Conservation (phyloP, 2,797 vertebrate genomes). For the Enteromius anoplus region DNA sequence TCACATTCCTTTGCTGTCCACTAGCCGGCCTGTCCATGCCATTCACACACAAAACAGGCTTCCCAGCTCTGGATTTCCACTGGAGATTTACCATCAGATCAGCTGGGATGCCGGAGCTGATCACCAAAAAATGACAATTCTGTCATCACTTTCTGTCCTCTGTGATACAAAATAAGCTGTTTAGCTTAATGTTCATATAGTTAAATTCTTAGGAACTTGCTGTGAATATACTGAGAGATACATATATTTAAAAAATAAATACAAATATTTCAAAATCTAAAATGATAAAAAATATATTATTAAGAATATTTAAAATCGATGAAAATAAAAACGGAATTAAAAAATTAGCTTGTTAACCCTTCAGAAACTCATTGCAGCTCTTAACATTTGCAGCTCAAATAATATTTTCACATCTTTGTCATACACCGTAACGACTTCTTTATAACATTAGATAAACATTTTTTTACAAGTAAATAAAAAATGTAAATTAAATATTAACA, state of each 20-base stretch:
- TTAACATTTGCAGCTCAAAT: neutral
- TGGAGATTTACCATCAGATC: neutral
- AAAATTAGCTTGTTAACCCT: neutral
- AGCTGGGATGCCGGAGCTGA: neutral
- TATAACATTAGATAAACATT: neutral
- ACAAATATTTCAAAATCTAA: neutral
- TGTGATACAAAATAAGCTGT: neutral
- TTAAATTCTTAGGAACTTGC: neutral
- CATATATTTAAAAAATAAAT: neutral
- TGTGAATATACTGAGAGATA: neutral
- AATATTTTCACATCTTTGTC: neutral
- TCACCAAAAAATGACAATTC: neutral
- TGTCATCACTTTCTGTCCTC: neutral
- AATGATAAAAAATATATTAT: neutral
- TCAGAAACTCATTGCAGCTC: neutral
- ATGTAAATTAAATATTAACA: neutral
- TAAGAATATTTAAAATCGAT: neutral
- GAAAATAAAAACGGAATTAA: neutral
- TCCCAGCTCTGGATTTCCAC: neutral
- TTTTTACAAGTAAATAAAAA: neutral
- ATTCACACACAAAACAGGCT: slow-evolving; percentile 7
- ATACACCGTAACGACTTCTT: neutral
- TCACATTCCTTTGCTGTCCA: slow-evolving; percentile 81
- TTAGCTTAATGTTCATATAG: neutral
- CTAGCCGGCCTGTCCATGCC: slow-evolving; percentile 61